Conservation (phyloP, 2,888 invertebrate genomes). For the Patella pellucida region DNA sequence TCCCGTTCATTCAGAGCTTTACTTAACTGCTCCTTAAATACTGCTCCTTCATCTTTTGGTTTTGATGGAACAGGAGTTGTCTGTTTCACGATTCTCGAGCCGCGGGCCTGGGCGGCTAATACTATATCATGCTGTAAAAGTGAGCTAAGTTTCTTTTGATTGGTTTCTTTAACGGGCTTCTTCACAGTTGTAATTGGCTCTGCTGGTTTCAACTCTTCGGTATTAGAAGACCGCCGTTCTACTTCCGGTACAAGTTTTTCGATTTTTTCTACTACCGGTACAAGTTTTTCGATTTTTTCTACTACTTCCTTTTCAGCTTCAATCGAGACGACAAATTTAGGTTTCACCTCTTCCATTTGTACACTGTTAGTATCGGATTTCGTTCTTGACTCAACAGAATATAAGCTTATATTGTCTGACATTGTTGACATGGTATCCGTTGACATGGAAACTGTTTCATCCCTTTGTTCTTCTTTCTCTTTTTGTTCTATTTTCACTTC, state of each 20-base stretch:
- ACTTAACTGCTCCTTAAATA: conserved; percentile 51
- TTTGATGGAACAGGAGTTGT: conserved; percentile 46
- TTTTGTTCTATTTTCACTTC: not conserved
- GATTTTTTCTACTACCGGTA: conserved; percentile 29
- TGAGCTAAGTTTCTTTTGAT: conserved; percentile 42
- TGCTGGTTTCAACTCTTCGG: not conserved
- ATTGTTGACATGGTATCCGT: not conserved
- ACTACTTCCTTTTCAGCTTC: not conserved
- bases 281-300: conserved; percentile 38
- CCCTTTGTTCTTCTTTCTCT: conserved; percentile 3
- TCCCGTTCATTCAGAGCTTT: conserved; percentile 49
- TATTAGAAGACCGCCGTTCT: not conserved
- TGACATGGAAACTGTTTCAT: not conserved
- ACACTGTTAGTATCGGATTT: not conserved
- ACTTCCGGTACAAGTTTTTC: conserved; percentile 24
- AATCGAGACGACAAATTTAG: not conserved
- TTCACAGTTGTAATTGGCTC: not conserved
- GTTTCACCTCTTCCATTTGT: conserved; percentile 1
- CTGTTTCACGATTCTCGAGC: conserved; percentile 37
- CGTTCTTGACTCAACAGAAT: not conserved
- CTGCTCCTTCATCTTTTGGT: conserved; percentile 52
- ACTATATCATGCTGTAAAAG: conserved; percentile 59
- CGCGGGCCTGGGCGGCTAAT: conserved; percentile 48
- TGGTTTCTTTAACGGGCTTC: not conserved
- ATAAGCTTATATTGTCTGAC: not conserved